Evolutionary conservation across 2,113 vertebrate species (phyloP).

Genomic region (Ahaetulla prasina): DNA sequence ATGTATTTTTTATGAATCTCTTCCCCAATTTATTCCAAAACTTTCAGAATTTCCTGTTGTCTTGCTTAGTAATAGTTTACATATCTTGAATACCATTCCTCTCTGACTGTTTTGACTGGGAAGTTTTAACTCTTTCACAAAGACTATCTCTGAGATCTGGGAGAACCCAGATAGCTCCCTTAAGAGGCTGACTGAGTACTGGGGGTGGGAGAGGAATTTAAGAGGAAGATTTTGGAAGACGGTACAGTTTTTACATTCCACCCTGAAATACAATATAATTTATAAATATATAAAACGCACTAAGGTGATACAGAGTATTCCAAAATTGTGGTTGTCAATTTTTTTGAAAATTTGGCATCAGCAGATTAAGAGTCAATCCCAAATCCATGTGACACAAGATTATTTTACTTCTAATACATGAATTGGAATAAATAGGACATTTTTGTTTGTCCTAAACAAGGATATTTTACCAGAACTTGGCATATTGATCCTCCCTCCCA

Average conservation of each 20-base stretch:
- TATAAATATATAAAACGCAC: neutral
- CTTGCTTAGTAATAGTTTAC: neutral
- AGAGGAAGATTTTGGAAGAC: neutral
- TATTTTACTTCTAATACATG: neutral
- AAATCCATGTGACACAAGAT: neutral
- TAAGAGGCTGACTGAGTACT: neutral
- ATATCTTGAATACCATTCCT: neutral
- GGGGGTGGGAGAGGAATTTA: neutral
- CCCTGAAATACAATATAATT: neutral
- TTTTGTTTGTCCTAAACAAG: neutral
- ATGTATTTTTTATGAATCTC: neutral
- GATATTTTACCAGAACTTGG: neutral
- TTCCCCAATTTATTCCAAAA: neutral
- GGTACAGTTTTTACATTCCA: neutral
- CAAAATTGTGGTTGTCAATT: neutral
- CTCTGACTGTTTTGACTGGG: neutral
- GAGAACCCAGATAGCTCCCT: neutral
- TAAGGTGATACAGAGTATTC: neutral
- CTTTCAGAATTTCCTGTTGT: neutral
- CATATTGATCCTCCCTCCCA: neutral
- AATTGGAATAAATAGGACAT: neutral
- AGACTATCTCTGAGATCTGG: neutral
- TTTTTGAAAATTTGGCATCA: neutral
- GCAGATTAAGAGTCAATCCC: neutral
- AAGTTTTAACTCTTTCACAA: neutral